These are phyloP conservation scores for Hippocampus comes DNA, from an alignment of 2,113 vertebrate genomes.

Conservation along the genomic window DNA sequence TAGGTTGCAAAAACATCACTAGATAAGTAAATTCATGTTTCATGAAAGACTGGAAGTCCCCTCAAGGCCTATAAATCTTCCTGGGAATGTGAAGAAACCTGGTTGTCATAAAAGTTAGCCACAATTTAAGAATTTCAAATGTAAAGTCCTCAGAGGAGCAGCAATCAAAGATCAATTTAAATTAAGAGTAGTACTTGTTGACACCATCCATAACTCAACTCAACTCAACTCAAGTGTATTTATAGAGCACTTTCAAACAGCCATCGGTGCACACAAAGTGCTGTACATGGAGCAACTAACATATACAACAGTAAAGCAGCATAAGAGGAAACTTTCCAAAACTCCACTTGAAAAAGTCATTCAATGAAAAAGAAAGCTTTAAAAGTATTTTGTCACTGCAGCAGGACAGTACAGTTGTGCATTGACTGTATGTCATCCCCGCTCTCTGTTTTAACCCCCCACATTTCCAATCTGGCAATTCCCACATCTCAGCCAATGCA, in stretches of 20 bases:
- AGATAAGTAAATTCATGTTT: background rate
- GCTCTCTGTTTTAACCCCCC: background rate
- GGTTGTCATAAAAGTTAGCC: background rate
- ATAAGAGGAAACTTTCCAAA: no score
- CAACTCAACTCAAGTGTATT: no score
- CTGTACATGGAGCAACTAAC: no score
- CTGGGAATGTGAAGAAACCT: background rate
- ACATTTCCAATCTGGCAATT: background rate
- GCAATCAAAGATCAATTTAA: no score
- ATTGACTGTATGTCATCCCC: background rate
- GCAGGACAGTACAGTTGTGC: background rate
- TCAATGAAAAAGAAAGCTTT: no score
- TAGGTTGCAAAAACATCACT: background rate
- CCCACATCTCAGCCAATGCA: background rate
- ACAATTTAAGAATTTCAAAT: background rate
- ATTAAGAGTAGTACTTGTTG: no score
- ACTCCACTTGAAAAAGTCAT: no score
- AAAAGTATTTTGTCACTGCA: background rate
- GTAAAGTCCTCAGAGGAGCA: background rate
- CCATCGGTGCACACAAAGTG: no score
- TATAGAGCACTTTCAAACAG: no score
- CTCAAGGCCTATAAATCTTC: background rate
- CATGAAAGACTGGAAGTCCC: background rate
- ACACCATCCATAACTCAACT: no score
- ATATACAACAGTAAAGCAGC: no score